phyloP scores from a whole-genome alignment of 2,797 vertebrate genomes.

The Champsocephalus esox region DNA sequence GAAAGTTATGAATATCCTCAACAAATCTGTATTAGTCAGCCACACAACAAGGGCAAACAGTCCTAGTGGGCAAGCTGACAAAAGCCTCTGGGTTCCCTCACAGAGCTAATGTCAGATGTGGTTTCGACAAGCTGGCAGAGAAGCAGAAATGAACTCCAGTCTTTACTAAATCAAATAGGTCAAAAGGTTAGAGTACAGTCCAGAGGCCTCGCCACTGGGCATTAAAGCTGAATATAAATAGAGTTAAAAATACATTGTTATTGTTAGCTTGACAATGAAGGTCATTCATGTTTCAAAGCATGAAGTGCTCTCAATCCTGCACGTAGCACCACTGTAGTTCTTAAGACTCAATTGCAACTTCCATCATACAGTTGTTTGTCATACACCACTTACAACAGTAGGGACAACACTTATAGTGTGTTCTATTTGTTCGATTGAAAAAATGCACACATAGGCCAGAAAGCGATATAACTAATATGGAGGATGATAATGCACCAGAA shows the following conservation, averaged over 20 bases:
- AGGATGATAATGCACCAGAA: not conserved
- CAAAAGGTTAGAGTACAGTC: slow-evolving; percentile 42
- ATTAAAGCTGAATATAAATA: slow-evolving; percentile 32
- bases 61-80: slow-evolving; percentile 12
- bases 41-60: slow-evolving; percentile 16
- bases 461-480: not conserved
- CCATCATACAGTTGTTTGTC: not conserved
- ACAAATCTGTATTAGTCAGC: slow-evolving; percentile 11
- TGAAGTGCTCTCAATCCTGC: not conserved
- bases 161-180: slow-evolving; percentile 49
- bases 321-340: not conserved
- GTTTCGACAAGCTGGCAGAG: slow-evolving; percentile 33
- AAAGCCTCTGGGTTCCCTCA: slow-evolving; percentile 19
- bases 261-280: slow-evolving; percentile 54
- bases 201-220: slow-evolving; percentile 31
- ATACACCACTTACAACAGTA: not conserved
- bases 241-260: slow-evolving; percentile 44
- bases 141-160: slow-evolving; percentile 46
- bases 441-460: not conserved
- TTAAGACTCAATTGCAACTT: not conserved
- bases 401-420: not conserved
- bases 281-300: slow-evolving; percentile 47
- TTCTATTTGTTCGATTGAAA: not conserved
- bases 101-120: slow-evolving; percentile 27
- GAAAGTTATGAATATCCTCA: slow-evolving; percentile 4